Base-by-base conservation (phyloP, 2,113 vertebrate genomes). In the Echinops telfairi region DNA sequence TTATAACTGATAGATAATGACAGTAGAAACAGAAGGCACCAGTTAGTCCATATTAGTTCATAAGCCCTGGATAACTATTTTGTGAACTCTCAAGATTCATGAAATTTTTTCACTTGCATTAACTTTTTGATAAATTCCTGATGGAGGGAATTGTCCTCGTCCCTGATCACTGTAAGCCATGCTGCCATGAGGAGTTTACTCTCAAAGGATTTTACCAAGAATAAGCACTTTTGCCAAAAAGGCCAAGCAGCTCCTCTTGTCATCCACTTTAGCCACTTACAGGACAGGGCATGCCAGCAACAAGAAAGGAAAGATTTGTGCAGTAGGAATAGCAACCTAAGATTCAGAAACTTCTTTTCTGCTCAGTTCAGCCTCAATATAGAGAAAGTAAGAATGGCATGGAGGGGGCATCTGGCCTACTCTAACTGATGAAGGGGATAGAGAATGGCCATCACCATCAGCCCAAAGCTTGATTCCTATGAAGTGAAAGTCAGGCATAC, bases 1-100 rank as follows among this genome's bases (percentile, higher is more conserved):
- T 97, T 97, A 98, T 98, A 98, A 96, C 97, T 98, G 97, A 97
- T 98, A 98, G 98, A 96, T 98, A 98, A 98, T 98, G 97, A 98
- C 97, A 98, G 97, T 87, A 97, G 92, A 95, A 97, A 95, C 91
- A 97, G 96, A 97, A 98, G 97, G 98, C 97, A 98, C 98, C 98
- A 97, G 97, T 97, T 98, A 97, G 98, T 98, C 98, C 98, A 97
- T 95, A 95, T 98, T 98, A 98, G 97, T 94, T 98, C 97, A 97
- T 98, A 96, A 93, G 83, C 96, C 97, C 97, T 96, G 97, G 93
- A 94, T 97, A 98, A 95, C 95, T 96, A 95, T 96, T 96, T 94
- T 94, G 95, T 97, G 95, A 98, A 97, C 97, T 97, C 92, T 94
- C 70, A 95, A 95, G 36, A 94, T 95, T 96, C 94, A 85, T 97